Base-by-base conservation (phyloP, 2,113 vertebrate species). In the Desmodus rotundus region DNA sequence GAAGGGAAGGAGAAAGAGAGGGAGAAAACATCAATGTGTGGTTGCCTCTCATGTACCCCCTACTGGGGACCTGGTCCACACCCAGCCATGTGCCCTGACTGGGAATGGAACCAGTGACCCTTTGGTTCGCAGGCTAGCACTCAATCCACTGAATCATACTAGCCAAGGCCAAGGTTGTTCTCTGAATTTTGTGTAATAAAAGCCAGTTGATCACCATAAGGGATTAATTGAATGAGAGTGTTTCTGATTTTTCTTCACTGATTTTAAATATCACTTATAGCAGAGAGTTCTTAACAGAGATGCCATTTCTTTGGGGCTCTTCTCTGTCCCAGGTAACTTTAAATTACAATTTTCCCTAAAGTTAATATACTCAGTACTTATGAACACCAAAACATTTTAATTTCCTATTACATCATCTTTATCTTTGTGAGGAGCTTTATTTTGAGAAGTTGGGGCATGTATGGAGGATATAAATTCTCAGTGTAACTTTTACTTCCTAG, bases 171-270 rank as follows among this genome's bases (percentile, higher is more conserved):
- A 58, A 24, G 9, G 70, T 43, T 76, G 6, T 84, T 56, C 85
- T 94, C 73, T 96, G 67, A 81, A 95, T 89, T 89, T 91, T 93
- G 31, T 87, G 19, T 92, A 83, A n/a, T 86, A 90, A 93, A 92
- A 95, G 24, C 52, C n/a, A 92, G 41, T 93, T 84, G 38, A 67
- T 70, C 31, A 76, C n/a, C n/a, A 5, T 87, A 61, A 89, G 43
- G 38, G 47, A 11, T 73, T 73, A 96, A 50, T 58, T 92, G 72
- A 87, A 77, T 67, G 73, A 89, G 5, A 61, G 28, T 95, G 43
- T 77, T 96, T 97, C 87, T 96, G 43, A 41, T 95, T 80, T 93
- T 13, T 80, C 24, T 89, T 86, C 36, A 43, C 91, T 33, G 47
- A 81, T 96, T 86, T 56, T 14, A 33, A 11, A 45, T 84, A 76